These are phyloP conservation scores for Elysia chlorotica DNA, from an alignment of 1,140 invertebrate genomes.

Conservation along the genomic window DNA sequence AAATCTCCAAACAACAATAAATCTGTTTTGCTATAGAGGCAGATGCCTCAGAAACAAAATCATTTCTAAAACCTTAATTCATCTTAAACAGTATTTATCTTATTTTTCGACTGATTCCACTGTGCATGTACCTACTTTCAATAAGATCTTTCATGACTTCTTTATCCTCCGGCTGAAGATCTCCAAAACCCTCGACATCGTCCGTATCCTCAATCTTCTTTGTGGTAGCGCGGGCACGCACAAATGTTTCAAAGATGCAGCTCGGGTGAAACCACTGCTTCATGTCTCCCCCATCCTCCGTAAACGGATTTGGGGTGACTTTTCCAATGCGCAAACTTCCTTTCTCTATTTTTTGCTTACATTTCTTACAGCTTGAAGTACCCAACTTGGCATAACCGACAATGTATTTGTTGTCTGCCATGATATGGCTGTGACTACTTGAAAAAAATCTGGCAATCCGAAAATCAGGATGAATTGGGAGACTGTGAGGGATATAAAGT, in stretches of 20 bases:
- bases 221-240: constrained; percentile 78
- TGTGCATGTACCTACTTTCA: constrained; percentile 58
- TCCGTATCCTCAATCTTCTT: constrained; percentile 80
- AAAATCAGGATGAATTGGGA: too few species aligned
- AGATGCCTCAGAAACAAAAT: too few species aligned
- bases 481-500: too few species aligned
- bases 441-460: too few species aligned
- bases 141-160: constrained; percentile 67
- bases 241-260: constrained; percentile 81
- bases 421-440: too few species aligned
- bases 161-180: constrained; percentile 72
- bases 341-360: constrained; percentile 79
- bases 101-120: too few species aligned
- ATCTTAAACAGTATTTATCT: too few species aligned
- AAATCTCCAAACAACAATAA: too few species aligned
- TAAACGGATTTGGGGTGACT: constrained; percentile 78
- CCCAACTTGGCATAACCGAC: constrained; percentile 80
- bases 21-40: too few species aligned
- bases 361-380: constrained; percentile 84
- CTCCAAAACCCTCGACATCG: constrained; percentile 79
- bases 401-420: constrained; percentile 60
- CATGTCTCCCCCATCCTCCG: constrained; percentile 77
- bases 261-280: constrained; percentile 82
- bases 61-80: too few species aligned
- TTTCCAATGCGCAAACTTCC: constrained; percentile 76